Conservation (phyloP, 1,140 invertebrate species). For the Orussus abietinus region DNA sequence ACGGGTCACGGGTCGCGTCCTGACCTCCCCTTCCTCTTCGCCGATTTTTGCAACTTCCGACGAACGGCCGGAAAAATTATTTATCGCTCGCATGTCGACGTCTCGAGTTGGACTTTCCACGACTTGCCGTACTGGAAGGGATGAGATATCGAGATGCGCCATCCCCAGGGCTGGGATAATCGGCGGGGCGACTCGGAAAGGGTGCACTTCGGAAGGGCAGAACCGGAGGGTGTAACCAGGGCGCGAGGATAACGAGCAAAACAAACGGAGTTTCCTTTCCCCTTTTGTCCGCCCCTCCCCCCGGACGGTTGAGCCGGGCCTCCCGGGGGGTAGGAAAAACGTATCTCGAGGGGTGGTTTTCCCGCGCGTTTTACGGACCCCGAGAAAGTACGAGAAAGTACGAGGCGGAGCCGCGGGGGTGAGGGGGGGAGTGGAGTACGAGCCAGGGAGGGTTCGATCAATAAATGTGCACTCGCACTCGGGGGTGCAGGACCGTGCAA, state of each 20-base stretch:
- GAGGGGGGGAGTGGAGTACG: not conserved
- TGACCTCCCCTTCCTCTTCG: no score
- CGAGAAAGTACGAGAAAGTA: not conserved
- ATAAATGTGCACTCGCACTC: constrained; percentile 8
- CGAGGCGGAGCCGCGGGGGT: not conserved
- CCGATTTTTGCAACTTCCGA: no score
- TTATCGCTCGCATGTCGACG: no score
- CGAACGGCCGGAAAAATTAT: no score
- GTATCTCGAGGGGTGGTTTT: not conserved
- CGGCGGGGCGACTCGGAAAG: no score
- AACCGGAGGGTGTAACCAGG: not conserved
- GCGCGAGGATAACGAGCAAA: constrained; percentile 8
- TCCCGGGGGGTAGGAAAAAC: constrained; percentile 6
- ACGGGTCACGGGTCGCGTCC: no score
- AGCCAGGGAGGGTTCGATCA: constrained; percentile 10
- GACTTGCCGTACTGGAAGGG: not conserved
- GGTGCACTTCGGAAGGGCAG: no score
- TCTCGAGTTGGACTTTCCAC: no score
- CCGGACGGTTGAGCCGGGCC: no score
- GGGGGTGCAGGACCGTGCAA: constrained; percentile 18
- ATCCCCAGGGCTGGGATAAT: not conserved
- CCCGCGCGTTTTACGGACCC: not conserved
- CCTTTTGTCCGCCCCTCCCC: no score
- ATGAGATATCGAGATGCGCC: not conserved
- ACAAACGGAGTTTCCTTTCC: constrained; percentile 4